Conservation (phyloP, 2,113 vertebrate genomes). For the Pycnonotus jocosus region DNA sequence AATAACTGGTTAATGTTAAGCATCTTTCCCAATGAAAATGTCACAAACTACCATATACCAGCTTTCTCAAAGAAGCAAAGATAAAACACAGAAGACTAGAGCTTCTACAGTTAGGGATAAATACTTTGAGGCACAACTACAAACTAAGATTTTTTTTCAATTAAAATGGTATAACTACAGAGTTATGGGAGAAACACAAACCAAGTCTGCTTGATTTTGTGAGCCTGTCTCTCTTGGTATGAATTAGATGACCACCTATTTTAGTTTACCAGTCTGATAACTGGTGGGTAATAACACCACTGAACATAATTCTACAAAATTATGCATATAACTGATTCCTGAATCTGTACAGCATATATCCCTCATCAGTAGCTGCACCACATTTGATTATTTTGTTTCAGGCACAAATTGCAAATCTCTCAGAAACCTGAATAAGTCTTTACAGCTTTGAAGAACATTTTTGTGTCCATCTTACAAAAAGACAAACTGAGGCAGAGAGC, state of each 20-base stretch:
- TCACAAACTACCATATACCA: neutral
- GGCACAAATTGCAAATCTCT: neutral
- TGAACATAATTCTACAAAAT: neutral
- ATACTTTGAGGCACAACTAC: neutral
- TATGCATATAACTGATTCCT: neutral
- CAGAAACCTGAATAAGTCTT: neutral
- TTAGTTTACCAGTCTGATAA: neutral
- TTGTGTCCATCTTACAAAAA: neutral
- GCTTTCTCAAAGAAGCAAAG: neutral
- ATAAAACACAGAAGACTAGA: neutral
- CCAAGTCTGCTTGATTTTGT: neutral
- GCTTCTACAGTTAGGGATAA: neutral
- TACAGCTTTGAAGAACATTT: neutral
- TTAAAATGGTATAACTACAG: neutral
- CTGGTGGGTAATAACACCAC: neutral
- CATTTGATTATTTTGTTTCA: neutral
- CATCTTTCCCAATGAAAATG: constrained; percentile 7
- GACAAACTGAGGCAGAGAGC: constrained; percentile 1
- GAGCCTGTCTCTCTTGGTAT: neutral
- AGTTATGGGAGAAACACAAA: neutral
- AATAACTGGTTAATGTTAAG: constrained; percentile 32
- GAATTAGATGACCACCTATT: neutral
- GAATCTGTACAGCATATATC: neutral
- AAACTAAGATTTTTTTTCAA: neutral
- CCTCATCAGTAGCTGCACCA: neutral